Evolutionary conservation across 2,113 vertebrate genomes (phyloP).

Genomic region (Gymnocephalus cernua): DNA sequence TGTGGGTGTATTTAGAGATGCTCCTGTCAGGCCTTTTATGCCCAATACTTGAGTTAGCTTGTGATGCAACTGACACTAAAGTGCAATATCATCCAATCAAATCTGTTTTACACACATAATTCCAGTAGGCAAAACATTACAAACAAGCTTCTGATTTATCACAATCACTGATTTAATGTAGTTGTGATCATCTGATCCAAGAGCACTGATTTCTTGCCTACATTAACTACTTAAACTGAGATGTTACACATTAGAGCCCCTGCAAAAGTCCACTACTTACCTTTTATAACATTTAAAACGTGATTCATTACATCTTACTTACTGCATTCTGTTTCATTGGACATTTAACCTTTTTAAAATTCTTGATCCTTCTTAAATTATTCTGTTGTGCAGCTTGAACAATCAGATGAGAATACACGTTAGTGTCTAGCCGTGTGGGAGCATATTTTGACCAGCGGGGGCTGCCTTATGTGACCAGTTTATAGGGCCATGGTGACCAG

Average conservation of each 20-base stretch:
- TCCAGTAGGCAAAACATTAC: neutral
- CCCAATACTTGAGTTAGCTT: neutral
- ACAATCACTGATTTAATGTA: neutral
- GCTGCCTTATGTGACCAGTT: too few relatives aligned
- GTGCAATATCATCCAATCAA: neutral
- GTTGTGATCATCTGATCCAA: neutral
- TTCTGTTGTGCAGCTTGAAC: neutral
- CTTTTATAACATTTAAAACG: neutral
- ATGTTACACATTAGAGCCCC: neutral
- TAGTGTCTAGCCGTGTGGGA: too few relatives aligned
- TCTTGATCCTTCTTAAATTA: neutral
- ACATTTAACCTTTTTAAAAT: neutral
- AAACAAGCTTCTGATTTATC: neutral
- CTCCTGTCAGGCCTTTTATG: neutral
- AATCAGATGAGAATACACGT: neutral
- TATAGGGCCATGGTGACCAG: too few relatives aligned
- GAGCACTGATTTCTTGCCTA: neutral
- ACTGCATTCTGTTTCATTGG: neutral
- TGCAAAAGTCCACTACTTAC: neutral
- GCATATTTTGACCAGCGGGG: too few relatives aligned
- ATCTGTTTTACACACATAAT: neutral
- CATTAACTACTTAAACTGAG: neutral
- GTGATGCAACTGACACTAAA: neutral
- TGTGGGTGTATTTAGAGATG: neutral
- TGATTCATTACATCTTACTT: neutral